phyloP scores from a whole-genome alignment of 2,888 invertebrate genomes.

The Merodon equestris region DNA sequence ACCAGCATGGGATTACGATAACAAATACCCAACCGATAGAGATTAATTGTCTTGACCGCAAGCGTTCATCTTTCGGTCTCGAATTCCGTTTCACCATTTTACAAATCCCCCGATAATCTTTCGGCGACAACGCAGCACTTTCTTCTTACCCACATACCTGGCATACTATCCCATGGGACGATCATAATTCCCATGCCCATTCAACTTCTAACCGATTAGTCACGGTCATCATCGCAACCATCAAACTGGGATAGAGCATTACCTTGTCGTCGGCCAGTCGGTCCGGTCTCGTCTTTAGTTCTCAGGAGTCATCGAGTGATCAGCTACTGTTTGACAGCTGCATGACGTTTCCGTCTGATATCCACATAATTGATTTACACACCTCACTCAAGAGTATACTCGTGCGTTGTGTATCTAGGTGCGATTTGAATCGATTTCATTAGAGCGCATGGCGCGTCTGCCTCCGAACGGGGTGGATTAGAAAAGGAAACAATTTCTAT shows the following conservation, averaged over 20 bases:
- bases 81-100: conserved; percentile 9
- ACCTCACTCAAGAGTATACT: conserved; percentile 32
- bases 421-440: conserved; percentile 62
- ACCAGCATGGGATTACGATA: conserved; percentile 33
- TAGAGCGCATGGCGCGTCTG: conserved; percentile 36
- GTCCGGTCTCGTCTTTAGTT: conserved; percentile 8
- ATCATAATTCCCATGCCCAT: conserved; percentile 33
- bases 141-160: conserved; percentile 33
- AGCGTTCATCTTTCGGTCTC: conserved; percentile 20
- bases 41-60: conserved; percentile 40
- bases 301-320: conserved; percentile 63
- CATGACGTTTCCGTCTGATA: conserved; percentile 62
- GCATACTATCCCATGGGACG: conserved; percentile 1
- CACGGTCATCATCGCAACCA: conserved; percentile 20
- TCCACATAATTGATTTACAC: conserved; percentile 61
- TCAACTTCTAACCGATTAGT: conserved; percentile 43
- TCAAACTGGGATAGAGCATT: too few relatives aligned
- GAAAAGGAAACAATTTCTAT: conserved; percentile 59
- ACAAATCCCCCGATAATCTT: conserved; percentile 49
- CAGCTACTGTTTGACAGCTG: conserved; percentile 67
- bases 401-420: conserved; percentile 4
- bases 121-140: conserved; percentile 32
- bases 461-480: conserved; percentile 36
- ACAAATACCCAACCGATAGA: conserved; percentile 26
- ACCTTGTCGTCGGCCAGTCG: conserved; percentile 4